phyloP scores from a whole-genome alignment of 2,888 invertebrate species.

The Neoitamus cyanurus region DNA sequence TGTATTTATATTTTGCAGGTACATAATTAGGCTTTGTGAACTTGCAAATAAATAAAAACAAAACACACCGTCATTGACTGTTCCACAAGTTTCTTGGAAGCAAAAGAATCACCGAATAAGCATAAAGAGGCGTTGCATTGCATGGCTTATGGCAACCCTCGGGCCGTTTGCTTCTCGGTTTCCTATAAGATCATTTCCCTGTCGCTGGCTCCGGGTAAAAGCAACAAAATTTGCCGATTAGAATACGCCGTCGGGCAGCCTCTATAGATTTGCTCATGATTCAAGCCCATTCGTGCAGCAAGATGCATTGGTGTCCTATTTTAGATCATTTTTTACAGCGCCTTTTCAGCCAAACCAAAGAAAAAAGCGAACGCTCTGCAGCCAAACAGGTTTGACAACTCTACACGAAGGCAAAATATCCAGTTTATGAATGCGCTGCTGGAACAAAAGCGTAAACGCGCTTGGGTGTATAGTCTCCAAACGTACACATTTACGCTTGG shows the following conservation, averaged over 20 bases:
- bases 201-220: neutral
- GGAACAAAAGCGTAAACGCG: neutral
- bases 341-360: neutral
- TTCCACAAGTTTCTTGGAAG: neutral
- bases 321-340: slow-evolving; percentile 17
- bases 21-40: too few relatives aligned
- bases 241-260: neutral
- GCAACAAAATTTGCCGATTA: neutral
- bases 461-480: neutral
- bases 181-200: slow-evolving; percentile 22
- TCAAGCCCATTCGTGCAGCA: neutral
- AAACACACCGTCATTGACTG: too few relatives aligned
- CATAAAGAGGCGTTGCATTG: neutral
- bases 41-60: too few relatives aligned
- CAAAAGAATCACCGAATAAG: neutral
- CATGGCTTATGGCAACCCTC: neutral
- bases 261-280: neutral
- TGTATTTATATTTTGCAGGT: too few relatives aligned
- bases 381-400: slow-evolving; percentile 45
- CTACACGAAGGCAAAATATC: slow-evolving; percentile 46
- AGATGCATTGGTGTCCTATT: slow-evolving; percentile 41
- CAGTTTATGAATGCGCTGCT: slow-evolving; percentile 64
- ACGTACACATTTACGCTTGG: neutral
- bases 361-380: slow-evolving; percentile 31
- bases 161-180: neutral